These are phyloP conservation scores for Rhopilema esculentum DNA, from an alignment of 30 jellyfish, hydroid and myxozoan species.

Conservation along the genomic window DNA sequence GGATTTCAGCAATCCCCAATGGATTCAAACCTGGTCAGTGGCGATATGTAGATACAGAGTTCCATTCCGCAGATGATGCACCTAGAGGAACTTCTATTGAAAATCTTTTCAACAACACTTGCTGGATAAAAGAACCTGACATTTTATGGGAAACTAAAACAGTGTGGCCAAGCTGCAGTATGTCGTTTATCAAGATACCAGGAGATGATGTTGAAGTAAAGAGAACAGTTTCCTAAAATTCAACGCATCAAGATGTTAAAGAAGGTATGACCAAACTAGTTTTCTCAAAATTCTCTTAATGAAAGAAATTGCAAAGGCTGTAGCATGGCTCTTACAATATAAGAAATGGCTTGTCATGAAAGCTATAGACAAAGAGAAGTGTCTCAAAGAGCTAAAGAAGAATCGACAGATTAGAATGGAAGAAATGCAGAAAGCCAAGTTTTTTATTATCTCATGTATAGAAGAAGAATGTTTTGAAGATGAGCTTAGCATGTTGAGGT, in stretches of 20 bases:
- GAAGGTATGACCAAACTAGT: neutral
- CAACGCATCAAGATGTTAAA: neutral
- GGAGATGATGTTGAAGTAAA: no score
- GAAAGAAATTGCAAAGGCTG: neutral
- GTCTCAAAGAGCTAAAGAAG: neutral
- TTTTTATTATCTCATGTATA: neutral
- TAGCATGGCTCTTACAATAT: neutral
- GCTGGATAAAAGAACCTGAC: no score
- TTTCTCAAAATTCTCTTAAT: neutral
- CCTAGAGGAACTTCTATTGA: neutral
- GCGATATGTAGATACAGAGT: neutral
- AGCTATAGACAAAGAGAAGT: neutral
- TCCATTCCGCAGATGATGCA: neutral
- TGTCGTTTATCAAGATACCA: no score
- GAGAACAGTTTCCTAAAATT: no score
- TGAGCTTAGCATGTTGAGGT: conserved; percentile 17
- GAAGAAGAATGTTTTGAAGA: neutral
- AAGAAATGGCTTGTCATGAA: no score
- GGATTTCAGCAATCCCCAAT: neutral
- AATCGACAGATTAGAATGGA: neutral
- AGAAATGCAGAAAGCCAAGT: neutral
- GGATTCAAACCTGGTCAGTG: neutral
- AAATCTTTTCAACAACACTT: no score
- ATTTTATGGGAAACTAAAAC: no score
- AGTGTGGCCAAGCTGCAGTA: no score